A percentile compares a stretch with the other conserved stretches of the same genome.
Conservation (phyloP, 35 echinoderm and acorn worm species). For the Nesometra sesokonis region DNA sequence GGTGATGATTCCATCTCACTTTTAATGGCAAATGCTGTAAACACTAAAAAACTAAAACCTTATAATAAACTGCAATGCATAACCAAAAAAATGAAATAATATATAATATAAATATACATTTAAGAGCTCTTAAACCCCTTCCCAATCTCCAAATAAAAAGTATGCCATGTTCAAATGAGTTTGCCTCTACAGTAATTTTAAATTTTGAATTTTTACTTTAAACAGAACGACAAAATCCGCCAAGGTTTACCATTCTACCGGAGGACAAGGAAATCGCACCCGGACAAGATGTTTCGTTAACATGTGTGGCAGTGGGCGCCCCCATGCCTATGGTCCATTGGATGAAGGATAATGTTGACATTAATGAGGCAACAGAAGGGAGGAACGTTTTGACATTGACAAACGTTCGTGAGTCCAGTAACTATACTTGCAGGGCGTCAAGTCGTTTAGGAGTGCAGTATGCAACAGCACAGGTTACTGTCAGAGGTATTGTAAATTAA, state of each 20-base stretch:
- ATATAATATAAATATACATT: not conserved
- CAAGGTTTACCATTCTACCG: constrained; percentile 54
- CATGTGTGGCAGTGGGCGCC: constrained; percentile 76
- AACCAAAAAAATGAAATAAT: not conserved
- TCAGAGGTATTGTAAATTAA: constrained; percentile 36
- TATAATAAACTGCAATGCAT: too few species aligned
- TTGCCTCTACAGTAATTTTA: not conserved
- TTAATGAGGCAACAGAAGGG: constrained; percentile 40
- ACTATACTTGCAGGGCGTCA: constrained; percentile 75
- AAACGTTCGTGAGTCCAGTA: constrained; percentile 48
- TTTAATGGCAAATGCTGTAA: too few species aligned
- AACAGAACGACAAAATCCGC: constrained; percentile 55
- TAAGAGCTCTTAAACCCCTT: not conserved
- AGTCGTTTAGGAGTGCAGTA: constrained; percentile 45
- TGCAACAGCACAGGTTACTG: constrained; percentile 23
- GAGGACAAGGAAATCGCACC: constrained; percentile 67
- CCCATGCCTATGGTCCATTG: constrained; percentile 79
- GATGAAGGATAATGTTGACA: constrained; percentile 58
- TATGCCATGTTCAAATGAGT: not conserved
- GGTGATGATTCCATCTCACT: too few species aligned
- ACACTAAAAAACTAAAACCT: too few species aligned
- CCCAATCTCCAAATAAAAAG: not conserved
- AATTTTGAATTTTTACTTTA: not conserved
- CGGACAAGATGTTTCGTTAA: constrained; percentile 49
- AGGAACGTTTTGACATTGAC: constrained; percentile 47